Percentiles rank a stretch among this genome's conserved stretches.
Evolutionary conservation across 2,797 vertebrate species (phyloP).

Genomic region (Liparis tanakae): DNA sequence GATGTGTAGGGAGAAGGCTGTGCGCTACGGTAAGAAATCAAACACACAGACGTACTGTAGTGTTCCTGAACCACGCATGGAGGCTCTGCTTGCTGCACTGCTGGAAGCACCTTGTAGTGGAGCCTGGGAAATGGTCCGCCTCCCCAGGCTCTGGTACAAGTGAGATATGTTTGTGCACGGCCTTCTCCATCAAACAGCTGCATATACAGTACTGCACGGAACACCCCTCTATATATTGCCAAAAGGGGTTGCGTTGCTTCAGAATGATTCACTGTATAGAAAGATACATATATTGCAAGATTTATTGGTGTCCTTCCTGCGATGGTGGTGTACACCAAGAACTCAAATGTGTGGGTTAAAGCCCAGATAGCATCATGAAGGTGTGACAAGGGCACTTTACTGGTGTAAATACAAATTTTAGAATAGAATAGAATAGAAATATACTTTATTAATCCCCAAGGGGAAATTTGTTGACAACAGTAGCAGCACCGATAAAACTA

Average conservation of each 20-base stretch:
- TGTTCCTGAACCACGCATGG: constrained; percentile 62
- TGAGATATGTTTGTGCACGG: constrained; percentile 66
- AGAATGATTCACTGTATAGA: constrained; percentile 46
- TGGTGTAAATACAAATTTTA: constrained; percentile 24
- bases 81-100: constrained; percentile 39
- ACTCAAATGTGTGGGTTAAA: constrained; percentile 2
- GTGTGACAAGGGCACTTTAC: constrained; percentile 10
- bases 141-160: constrained; percentile 63
- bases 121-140: constrained; percentile 62
- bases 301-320: constrained; percentile 29
- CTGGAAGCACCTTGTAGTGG: constrained; percentile 58
- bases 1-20: constrained; percentile 34
- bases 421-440: too few relatives aligned
- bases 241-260: constrained; percentile 45
- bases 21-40: constrained; percentile 46
- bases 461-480: too few relatives aligned
- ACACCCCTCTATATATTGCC: constrained; percentile 48
- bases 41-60: constrained; percentile 46
- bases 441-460: too few relatives aligned
- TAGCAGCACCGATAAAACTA: too few relatives aligned
- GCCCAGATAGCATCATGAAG: neutral
- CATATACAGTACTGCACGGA: constrained; percentile 42
- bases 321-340: constrained; percentile 21
- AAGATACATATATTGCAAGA: constrained; percentile 31
- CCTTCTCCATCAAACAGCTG: constrained; percentile 63